Evolutionary conservation across 2,888 invertebrate genomes (phyloP), one percentile per base, ranked within the genome.

Genomic region (Saturnia japonica): DNA sequence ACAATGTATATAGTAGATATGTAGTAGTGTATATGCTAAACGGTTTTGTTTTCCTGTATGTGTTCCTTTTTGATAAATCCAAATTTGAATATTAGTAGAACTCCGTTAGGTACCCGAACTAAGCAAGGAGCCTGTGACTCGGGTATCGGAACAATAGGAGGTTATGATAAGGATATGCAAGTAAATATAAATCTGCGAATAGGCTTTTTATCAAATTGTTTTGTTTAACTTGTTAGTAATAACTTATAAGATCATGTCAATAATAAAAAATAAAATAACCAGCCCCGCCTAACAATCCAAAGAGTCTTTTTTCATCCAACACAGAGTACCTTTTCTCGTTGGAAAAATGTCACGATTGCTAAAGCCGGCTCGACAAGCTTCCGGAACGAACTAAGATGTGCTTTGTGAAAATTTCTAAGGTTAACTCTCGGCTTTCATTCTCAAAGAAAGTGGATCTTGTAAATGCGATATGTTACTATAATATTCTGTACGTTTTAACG

Each of bases 271-370:
- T 25, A 57, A 28, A 12, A 28, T 28, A 6, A 14, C 14, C 11
- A 25, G 14, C 1, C 14, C 28, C 28, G 12, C 25, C 14, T 14
- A 25, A 60, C 25, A 60, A 60, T 28, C 14, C 14, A 14, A 14
- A 19, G 14, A 28, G 57, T 60, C 25, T 2, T 28, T 28, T 54
- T 60, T 14, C 28, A 60, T 28, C 14, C 14, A 60, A 14, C 25
- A 60, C 22, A 12, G 77, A 91, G 85, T 88, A 87, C 82, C 76
- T 87, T 89, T 88, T 82, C 88, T 85, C 86, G 87, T 87, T 72
- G 74, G 81, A 81, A 81, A 80, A 80, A 76, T 40, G 64, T 40
- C 64, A 64, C 28, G 40, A 64, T 19, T 40, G 64, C 64, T 40
- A 40, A 19, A 40, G 40, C 40, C 34, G n/a, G 22, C 64, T 64